Conservation (phyloP, 2,888 invertebrate species). For the Drosophila kambysellisi region DNA sequence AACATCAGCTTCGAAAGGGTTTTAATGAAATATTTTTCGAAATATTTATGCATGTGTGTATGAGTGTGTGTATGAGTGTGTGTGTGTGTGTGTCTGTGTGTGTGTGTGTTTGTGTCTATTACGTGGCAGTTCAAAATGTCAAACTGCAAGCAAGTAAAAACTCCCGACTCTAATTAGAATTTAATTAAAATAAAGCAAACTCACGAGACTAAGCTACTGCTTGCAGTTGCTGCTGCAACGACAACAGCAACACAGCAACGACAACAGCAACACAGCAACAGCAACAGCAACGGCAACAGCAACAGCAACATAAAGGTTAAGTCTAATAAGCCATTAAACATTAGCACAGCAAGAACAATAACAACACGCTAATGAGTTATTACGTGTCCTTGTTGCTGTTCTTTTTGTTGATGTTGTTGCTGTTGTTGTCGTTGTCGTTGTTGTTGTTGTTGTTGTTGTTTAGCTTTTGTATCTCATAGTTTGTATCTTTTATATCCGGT, state of each 20-base stretch:
- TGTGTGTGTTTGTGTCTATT: conserved; percentile 64
- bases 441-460: neutral
- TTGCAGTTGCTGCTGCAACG: conserved; percentile 30
- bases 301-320: conserved; percentile 39
- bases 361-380: conserved; percentile 80
- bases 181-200: conserved; percentile 81
- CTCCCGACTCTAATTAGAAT: conserved; percentile 82
- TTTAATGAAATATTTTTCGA: conserved; percentile 78
- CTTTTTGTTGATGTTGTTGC: neutral
- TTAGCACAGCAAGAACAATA: conserved; percentile 66
- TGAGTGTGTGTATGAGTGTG: conserved; percentile 19
- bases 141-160: conserved; percentile 66
- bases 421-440: neutral
- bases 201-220: conserved; percentile 10
- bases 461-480: conserved; percentile 27
- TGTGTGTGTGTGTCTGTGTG: conserved; percentile 7
- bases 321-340: conserved; percentile 76
- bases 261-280: too few species aligned
- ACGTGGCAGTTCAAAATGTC: conserved; percentile 77
- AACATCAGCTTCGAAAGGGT: conserved; percentile 24
- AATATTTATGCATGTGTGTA: conserved; percentile 64
- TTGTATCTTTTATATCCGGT: conserved; percentile 36
- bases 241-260: neutral
- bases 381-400: conserved; percentile 45
- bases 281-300: neutral